Percentiles rank a stretch among this genome's conserved stretches.
Conservation (phyloP, 2,113 vertebrate species). For the Gnathonemus longibarbis region DNA sequence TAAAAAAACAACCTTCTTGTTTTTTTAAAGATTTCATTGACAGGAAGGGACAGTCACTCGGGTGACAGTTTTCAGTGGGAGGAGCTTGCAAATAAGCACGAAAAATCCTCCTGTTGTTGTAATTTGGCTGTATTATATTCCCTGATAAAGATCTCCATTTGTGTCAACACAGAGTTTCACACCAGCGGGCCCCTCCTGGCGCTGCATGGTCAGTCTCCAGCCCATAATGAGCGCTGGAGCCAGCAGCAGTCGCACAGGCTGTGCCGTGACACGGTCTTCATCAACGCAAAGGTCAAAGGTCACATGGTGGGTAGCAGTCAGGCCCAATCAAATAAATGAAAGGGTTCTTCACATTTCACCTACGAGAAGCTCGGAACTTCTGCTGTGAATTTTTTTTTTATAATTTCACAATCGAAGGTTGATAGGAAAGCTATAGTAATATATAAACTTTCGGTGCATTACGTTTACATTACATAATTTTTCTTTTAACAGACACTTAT, state of each 20-base stretch:
- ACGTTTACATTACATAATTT: background rate
- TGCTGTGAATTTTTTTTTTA: background rate
- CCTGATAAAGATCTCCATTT: slow-evolving; percentile 4
- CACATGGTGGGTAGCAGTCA: background rate
- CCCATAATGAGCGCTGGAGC: slow-evolving; percentile 16
- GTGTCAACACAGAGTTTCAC: background rate
- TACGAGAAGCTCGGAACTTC: background rate
- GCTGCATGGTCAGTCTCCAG: background rate
- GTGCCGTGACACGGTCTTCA: slow-evolving; percentile 2
- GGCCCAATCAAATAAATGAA: background rate
- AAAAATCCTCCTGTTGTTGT: background rate
- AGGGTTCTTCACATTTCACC: background rate
- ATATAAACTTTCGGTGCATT: background rate
- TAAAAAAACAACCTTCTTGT: background rate
- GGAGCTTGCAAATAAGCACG: background rate
- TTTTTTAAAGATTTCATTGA: background rate
- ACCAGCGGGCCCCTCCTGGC: background rate
- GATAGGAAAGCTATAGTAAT: background rate
- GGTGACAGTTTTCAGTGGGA: background rate
- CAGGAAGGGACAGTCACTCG: background rate
- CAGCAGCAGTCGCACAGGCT: slow-evolving; percentile 15
- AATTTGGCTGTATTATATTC: slow-evolving; percentile 1
- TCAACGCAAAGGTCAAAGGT: slow-evolving; percentile 2
- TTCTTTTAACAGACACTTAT: background rate
- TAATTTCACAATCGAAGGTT: background rate